Percentiles rank a stretch among this genome's conserved stretches.
Conservation (phyloP, 2,797 vertebrate species). For the Parotocinclus haroldoi region DNA sequence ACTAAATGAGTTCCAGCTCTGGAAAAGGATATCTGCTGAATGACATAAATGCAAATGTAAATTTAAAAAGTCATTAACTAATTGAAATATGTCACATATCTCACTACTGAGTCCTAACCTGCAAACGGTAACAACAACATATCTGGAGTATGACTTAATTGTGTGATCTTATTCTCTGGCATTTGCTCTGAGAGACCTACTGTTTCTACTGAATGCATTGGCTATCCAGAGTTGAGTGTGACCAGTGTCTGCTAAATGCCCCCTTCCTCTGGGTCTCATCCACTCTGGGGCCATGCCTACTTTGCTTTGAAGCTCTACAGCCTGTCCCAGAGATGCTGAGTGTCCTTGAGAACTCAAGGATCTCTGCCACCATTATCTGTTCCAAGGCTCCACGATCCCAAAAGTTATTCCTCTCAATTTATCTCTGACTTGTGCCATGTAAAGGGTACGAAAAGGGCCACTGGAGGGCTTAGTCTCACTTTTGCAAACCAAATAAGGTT, state of each 20-base stretch:
- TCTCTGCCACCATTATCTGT: slow-evolving; percentile 56
- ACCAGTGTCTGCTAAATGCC: slow-evolving; percentile 61
- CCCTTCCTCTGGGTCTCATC: slow-evolving; percentile 59
- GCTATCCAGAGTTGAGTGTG: slow-evolving; percentile 42
- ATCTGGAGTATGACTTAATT: too few relatives aligned
- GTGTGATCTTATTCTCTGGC: too few relatives aligned
- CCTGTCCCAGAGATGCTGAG: slow-evolving; percentile 52
- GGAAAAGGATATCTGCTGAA: too few relatives aligned
- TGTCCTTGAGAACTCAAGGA: slow-evolving; percentile 51
- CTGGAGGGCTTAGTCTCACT: slow-evolving; percentile 73
- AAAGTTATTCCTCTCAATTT: slow-evolving; percentile 57
- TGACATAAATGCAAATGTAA: too few relatives aligned
- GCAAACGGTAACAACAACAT: too few relatives aligned
- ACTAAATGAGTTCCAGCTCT: too few relatives aligned
- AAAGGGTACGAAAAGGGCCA: slow-evolving; percentile 41
- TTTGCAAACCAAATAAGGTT: slow-evolving; percentile 79
- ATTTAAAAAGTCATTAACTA: too few relatives aligned
- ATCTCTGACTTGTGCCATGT: slow-evolving; percentile 68
- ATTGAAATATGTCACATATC: too few relatives aligned
- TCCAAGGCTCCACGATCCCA: slow-evolving; percentile 58
- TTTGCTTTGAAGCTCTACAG: slow-evolving; percentile 73
- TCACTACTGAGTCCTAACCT: too few relatives aligned
- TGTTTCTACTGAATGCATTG: slow-evolving; percentile 34
- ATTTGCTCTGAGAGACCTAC: slow-evolving; percentile 26
- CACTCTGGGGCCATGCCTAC: slow-evolving; percentile 66